These are phyloP conservation scores for Minunthozetes semirufus DNA, from an alignment of 2,888 invertebrate genomes.

Conservation along the genomic window DNA sequence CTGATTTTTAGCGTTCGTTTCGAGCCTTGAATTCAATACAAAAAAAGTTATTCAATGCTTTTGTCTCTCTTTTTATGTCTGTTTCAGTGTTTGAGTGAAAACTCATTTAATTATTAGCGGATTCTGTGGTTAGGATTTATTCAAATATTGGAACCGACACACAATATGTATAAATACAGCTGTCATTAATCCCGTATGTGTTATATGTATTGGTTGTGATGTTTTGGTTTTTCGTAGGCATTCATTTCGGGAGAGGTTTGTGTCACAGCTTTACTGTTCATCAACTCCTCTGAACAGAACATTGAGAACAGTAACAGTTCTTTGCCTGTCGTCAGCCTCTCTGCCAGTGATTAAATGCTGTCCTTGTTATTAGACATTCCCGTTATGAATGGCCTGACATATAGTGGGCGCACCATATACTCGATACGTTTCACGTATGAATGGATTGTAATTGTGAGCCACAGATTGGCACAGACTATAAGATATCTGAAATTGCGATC, in stretches of 20 bases:
- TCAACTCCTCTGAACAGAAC: neutral
- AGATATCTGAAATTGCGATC: slow-evolving; percentile 19
- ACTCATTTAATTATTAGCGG: neutral
- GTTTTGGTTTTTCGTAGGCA: slow-evolving; percentile 3
- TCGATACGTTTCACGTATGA: slow-evolving; percentile 7
- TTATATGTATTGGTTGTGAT: neutral
- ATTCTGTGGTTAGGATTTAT: neutral
- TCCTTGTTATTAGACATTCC: slow-evolving; percentile 14
- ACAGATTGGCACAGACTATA: neutral
- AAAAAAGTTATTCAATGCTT: neutral
- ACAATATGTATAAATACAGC: slow-evolving; percentile 28
- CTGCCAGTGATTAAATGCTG: slow-evolving; percentile 17
- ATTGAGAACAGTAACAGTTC: neutral
- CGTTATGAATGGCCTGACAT: neutral
- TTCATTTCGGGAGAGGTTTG: neutral
- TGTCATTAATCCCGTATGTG: slow-evolving; percentile 19
- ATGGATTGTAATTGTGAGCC: slow-evolving; percentile 27
- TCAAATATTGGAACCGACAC: neutral
- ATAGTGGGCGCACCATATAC: neutral
- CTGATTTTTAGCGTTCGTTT: neutral
- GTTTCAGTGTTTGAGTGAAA: neutral
- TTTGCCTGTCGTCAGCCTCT: slow-evolving; percentile 10
- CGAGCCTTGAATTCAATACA: no score
- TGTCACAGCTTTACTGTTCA: slow-evolving; percentile 16
- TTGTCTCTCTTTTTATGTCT: neutral